A percentile compares a stretch with the other conserved stretches of the same genome.
Conservation (phyloP, 2,113 vertebrate genomes). For the Blennius ocellaris region DNA sequence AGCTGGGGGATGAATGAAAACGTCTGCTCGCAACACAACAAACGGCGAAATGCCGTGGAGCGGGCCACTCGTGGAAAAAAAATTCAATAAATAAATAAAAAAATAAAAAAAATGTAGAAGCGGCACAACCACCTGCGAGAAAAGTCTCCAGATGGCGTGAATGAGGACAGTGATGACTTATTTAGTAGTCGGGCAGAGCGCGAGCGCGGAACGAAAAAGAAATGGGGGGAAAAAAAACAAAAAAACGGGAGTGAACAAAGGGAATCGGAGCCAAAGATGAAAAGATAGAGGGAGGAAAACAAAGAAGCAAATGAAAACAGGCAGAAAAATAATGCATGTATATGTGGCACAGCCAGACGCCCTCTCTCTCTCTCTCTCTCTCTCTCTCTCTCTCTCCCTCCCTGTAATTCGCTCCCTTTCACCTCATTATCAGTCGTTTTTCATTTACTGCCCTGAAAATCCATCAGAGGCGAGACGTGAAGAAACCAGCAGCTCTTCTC, state of each 20-base stretch:
- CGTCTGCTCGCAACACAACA: too few relatives aligned
- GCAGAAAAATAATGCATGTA: conserved; percentile 8
- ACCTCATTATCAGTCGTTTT: conserved; percentile 46
- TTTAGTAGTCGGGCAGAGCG: conserved; percentile 57
- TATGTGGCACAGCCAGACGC: neutral
- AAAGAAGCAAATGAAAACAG: neutral
- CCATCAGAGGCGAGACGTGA: conserved; percentile 23
- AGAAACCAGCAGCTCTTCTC: too few relatives aligned
- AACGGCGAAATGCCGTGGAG: conserved; percentile 37
- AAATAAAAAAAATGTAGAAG: conserved; percentile 2
- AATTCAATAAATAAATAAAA: neutral
- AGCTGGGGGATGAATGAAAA: too few relatives aligned
- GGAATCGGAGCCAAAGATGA: too few relatives aligned
- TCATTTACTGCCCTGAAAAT: conserved; percentile 4
- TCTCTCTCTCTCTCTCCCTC: conserved; percentile 19
- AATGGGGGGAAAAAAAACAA: too few relatives aligned
- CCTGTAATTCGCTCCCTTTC: conserved; percentile 31
- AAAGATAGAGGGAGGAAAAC: neutral
- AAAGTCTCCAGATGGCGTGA: conserved; percentile 74
- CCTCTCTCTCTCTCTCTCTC: conserved; percentile 16
- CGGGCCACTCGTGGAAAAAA: neutral
- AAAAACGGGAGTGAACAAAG: too few relatives aligned
- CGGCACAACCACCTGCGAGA: conserved; percentile 55
- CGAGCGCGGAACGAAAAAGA: neutral
- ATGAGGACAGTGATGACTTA: conserved; percentile 77